Base-by-base conservation (phyloP, 1,140 invertebrate species). In the Drosophila takahashii region DNA sequence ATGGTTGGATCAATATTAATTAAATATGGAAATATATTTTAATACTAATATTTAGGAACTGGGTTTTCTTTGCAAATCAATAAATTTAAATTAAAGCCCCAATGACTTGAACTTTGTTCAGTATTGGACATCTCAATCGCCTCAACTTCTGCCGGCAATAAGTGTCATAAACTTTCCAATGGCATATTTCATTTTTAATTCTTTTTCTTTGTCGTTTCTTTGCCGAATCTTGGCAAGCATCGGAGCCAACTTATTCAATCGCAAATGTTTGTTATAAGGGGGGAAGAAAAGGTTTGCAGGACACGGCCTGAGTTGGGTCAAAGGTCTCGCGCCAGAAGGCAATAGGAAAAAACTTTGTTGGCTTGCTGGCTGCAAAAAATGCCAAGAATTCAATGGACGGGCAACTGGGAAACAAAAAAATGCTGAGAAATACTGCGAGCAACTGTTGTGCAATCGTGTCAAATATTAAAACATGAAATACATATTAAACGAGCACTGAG, bases 381-480 rank as follows among this genome's bases (percentile, higher is more conserved):
- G 64, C 62, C 54, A 77, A 34, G 62, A 54, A 67, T 69, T 56
- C 74, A 26, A 67, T 57, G 74, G 73, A 59, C 34, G 65, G 54
- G 36, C 18, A 44, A 61, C 59, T 32, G 53, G 41, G 44, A 53
- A 61, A 37, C 47, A 37, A 22, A 45, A 54, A 62, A 44, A 34
- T 47, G 37, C 22, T 52, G n/a, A 22, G 27, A 47, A 70, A 79
- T 44, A 65, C 39, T 47, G 61, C 42, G 53, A 58, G 61, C 74
- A 86, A 86, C 83, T 86, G 78, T 78, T 86, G 65, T 79, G 79
- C 83, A 89, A 87, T 80, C 84, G 85, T 89, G 85, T 89, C 84
- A 89, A 80, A 89, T 89, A 89, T 89, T 89, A 89, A 89, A 89
- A 89, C 84, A 89, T 90, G 84, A 89, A 89, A 90, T 89, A 89